phyloP scores from a whole-genome alignment of 2,888 invertebrate species.

The Pheosia gnoma region DNA sequence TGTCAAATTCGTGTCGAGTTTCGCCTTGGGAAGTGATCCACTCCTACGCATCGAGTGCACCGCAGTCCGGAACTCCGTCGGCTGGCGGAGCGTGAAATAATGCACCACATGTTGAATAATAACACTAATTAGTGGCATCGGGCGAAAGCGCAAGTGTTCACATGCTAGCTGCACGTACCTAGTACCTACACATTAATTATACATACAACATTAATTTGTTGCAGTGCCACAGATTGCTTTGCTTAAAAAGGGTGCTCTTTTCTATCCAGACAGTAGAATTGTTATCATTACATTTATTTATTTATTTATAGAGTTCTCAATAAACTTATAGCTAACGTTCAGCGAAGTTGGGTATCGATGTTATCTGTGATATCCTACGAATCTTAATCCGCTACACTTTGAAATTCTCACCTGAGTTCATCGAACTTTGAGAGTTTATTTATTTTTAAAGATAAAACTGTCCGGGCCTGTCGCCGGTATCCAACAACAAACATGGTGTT shows the following conservation, averaged over 20 bases:
- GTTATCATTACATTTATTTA: background rate
- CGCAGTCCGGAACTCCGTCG: conserved; percentile 63
- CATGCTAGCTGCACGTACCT: conserved; percentile 65
- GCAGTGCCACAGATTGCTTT: background rate
- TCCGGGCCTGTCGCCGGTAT: conserved; percentile 51
- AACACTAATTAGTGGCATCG: conserved; percentile 71
- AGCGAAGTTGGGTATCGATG: too few relatives aligned
- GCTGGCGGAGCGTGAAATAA: conserved; percentile 69
- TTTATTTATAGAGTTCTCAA: background rate
- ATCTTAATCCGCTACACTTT: conserved; percentile 10
- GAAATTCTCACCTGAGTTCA: conserved; percentile 52
- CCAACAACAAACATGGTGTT: conserved; percentile 58
- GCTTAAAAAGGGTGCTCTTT: background rate
- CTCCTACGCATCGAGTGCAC: conserved; percentile 37
- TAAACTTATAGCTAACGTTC: background rate
- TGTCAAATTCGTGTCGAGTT: conserved; percentile 76
- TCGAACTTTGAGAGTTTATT: conserved; percentile 47
- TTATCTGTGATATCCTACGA: background rate
- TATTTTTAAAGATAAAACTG: conserved; percentile 69
- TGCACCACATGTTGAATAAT: conserved; percentile 78
- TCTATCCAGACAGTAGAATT: background rate
- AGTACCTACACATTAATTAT: conserved; percentile 53
- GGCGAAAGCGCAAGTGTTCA: conserved; percentile 78
- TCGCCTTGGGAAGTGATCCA: conserved; percentile 57
- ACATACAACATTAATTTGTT: conserved; percentile 30